A percentile compares a stretch with the other conserved stretches of the same genome.
These are phyloP conservation scores for Sarcoramphus papa DNA, from an alignment of 2,797 vertebrate genomes.

Conservation along the genomic window DNA sequence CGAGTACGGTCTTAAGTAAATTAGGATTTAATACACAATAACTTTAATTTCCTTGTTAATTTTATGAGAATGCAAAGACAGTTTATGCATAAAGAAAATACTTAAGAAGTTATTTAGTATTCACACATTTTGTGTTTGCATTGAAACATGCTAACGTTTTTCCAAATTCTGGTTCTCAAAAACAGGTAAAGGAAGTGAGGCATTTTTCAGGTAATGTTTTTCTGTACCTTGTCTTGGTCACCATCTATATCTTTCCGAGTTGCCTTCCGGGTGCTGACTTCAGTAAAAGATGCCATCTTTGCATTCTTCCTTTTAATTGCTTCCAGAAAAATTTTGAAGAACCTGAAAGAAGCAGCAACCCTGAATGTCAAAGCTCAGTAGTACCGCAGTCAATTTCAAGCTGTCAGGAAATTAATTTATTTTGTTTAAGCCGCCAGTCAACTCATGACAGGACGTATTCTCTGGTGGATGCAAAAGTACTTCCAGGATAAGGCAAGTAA, in stretches of 20 bases:
- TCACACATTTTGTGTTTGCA: not conserved
- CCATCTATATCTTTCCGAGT: slow-evolving; percentile 75
- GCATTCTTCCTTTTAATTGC: slow-evolving; percentile 82
- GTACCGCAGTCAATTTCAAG: not conserved
- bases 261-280: slow-evolving; percentile 83
- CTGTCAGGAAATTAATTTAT: not conserved
- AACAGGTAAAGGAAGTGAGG: not conserved
- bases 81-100: not conserved
- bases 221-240: slow-evolving; percentile 51
- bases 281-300: slow-evolving; percentile 82
- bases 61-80: not conserved
- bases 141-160: not conserved
- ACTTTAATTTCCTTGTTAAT: not conserved
- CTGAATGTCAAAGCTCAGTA: not conserved
- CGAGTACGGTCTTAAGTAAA: not conserved
- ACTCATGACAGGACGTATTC: not conserved
- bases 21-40: not conserved
- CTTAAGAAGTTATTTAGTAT: not conserved
- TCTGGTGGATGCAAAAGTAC: not conserved
- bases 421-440: not conserved
- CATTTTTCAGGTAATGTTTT: not conserved
- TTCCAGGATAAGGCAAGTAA: not conserved
- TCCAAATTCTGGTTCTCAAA: not conserved
- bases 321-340: slow-evolving; percentile 85
- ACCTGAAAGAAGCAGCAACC: slow-evolving; percentile 71